These are phyloP conservation scores for Apis florea DNA, from an alignment of 1,140 invertebrate genomes.

Conservation along the genomic window DNA sequence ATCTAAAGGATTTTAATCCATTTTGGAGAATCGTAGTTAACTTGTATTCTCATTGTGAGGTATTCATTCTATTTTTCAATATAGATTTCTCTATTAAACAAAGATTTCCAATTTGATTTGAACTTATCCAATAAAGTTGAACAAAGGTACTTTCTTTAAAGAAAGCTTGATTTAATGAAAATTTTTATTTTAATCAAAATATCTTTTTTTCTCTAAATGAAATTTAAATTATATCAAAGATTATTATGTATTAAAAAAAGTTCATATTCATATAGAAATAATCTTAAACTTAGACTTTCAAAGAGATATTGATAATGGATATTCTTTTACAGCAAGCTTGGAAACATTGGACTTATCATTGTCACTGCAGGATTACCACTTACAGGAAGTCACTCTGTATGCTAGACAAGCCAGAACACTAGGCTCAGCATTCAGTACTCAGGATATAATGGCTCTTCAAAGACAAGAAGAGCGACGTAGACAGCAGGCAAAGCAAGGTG, in stretches of 20 bases:
- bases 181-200: not conserved
- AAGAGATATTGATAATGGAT: not conserved
- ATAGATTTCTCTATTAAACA: not conserved
- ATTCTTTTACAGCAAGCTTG: conserved; percentile 81
- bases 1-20: not conserved
- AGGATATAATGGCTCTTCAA: conserved; percentile 84
- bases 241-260: not conserved
- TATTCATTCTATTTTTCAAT: not conserved
- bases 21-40: not conserved
- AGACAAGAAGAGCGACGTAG: conserved; percentile 82
- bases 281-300: not conserved
- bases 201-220: not conserved
- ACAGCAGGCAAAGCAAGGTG: conserved; percentile 79
- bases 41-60: not conserved
- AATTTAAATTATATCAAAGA: not conserved
- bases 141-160: no score
- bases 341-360: conserved; percentile 82
- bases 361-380: conserved; percentile 84
- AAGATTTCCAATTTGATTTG: no score
- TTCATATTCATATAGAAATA: not conserved
- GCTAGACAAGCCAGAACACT: conserved; percentile 79
- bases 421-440: conserved; percentile 82
- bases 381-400: conserved; percentile 85
- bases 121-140: no score
- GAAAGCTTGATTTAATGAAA: not conserved